phyloP scores from a whole-genome alignment of 2,888 invertebrate species.

The Meiosimyza platycephala region DNA sequence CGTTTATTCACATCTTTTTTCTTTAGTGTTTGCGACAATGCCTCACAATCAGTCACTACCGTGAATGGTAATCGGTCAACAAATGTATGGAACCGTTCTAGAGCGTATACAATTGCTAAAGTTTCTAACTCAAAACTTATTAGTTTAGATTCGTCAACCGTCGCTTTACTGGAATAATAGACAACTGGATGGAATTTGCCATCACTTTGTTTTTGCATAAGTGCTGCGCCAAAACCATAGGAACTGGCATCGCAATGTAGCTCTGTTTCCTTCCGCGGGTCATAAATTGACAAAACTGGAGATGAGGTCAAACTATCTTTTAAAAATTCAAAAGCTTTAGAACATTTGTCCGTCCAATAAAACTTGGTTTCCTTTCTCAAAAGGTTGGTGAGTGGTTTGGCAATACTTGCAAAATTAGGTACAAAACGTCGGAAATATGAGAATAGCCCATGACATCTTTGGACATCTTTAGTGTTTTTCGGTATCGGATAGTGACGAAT shows the following conservation, averaged over 20 bases:
- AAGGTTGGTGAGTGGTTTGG: no score
- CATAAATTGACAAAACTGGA: conserved; percentile 27
- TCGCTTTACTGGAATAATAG: conserved; percentile 15
- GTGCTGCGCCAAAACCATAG: conserved; percentile 8
- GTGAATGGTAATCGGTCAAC: conserved; percentile 6
- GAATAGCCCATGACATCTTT: no score
- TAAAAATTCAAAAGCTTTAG: neutral
- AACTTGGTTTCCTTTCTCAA: no score
- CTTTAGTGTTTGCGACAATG: no score
- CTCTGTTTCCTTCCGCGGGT: conserved; percentile 19
- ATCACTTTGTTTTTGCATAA: conserved; percentile 26
- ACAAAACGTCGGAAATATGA: no score
- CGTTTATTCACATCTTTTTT: no score
- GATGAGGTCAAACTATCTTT: conserved; percentile 3
- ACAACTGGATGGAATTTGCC: conserved; percentile 23
- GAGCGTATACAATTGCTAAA: conserved; percentile 52
- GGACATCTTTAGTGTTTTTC: no score
- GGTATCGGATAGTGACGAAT: no score
- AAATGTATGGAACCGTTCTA: conserved; percentile 49
- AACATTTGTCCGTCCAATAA: no score
- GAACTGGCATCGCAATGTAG: conserved; percentile 28
- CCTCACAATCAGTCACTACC: neutral
- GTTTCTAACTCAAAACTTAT: conserved; percentile 58
- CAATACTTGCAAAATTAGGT: no score
- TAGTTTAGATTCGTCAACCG: conserved; percentile 47